A percentile compares a stretch with the other conserved stretches of the same genome.
Evolutionary conservation across 2,797 vertebrate species (phyloP).

Genomic region (Phylloscopus collybita): DNA sequence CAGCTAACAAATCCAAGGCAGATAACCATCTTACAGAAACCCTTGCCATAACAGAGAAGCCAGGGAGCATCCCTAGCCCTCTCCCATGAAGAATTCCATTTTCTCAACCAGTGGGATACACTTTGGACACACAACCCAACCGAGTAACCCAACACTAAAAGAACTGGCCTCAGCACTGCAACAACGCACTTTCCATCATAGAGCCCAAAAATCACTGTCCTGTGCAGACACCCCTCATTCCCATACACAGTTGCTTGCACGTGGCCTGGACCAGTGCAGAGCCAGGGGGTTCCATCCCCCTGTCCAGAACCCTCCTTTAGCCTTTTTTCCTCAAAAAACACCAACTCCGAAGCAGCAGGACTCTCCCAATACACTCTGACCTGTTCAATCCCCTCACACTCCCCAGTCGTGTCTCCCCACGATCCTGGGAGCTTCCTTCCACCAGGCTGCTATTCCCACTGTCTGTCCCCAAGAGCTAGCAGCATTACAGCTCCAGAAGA

Average conservation of each 20-base stretch:
- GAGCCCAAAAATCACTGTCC: not conserved
- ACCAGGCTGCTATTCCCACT: not conserved
- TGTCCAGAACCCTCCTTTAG: not conserved
- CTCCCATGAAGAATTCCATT: not conserved
- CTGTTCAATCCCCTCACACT: not conserved
- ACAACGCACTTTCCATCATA: accelerated
- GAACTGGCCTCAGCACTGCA: not conserved
- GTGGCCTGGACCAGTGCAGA: accelerated
- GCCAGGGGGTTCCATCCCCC: accelerated
- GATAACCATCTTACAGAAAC: not conserved
- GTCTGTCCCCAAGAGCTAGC: not conserved
- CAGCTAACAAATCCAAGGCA: not conserved
- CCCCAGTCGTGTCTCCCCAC: not conserved
- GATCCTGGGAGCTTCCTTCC: not conserved
- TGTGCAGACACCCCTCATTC: not conserved
- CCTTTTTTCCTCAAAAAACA: not conserved
- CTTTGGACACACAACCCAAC: not conserved
- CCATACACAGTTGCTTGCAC: accelerated
- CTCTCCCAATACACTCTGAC: not conserved
- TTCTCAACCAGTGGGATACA: not conserved
- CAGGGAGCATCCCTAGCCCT: not conserved
- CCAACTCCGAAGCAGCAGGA: not conserved
- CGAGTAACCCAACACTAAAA: not conserved
- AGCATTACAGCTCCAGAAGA: not conserved
- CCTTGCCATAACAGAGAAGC: not conserved